Base-by-base conservation (phyloP, 2,797 vertebrate species). In the Rhinophrynus dorsalis region DNA sequence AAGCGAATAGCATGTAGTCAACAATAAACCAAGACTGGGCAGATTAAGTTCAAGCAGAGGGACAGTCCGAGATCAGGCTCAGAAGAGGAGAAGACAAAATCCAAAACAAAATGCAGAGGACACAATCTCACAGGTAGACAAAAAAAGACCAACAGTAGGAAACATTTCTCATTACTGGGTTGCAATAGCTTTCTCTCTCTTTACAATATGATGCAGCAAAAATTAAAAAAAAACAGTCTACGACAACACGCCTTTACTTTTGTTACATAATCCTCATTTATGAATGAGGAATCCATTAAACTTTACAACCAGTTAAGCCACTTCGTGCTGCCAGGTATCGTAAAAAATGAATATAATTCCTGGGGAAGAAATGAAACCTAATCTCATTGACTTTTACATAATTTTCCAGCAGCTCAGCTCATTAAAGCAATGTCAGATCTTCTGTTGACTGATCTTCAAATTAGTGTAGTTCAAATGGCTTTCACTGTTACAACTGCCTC, bases 341-440 rank as follows among this genome's bases (percentile, higher is more conserved):
- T 37, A 58, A 61, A 66, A 17, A 32, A 47, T 18, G 48, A 55
- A 50, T 37, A 42, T 23, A 60, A 63, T 59, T 38, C 58, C 54
- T 52, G 20, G 13, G 30, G 9, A 32, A 24, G 17, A 67, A 37
- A 67, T 12, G 37, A 56, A 64, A 67, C 30, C 54, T 48, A 30
- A 37, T 57, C 57, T 47, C 61, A 44, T 51, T 60, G 42, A 64
- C 55, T 64, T 68, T 37, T 64, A 58, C 48, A 69, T 74, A 24
- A 55, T 59, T 64, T 70, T 75, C 54, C 57, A 47, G 21, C 35
- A 32, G 38, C 58, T 38, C 10, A 37, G 21, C 23, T 70, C 54
- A 68, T 74, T 61, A 74, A n/a, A 61, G 15, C 40, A 35, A 60
- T 58, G 59, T 67, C 72, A 65, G 21, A 47, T 9, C n/a, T 35